Evolutionary conservation across 2,113 vertebrate genomes (phyloP), one percentile per base, ranked within the genome.

Genomic region (Struthidea cinerea): DNA sequence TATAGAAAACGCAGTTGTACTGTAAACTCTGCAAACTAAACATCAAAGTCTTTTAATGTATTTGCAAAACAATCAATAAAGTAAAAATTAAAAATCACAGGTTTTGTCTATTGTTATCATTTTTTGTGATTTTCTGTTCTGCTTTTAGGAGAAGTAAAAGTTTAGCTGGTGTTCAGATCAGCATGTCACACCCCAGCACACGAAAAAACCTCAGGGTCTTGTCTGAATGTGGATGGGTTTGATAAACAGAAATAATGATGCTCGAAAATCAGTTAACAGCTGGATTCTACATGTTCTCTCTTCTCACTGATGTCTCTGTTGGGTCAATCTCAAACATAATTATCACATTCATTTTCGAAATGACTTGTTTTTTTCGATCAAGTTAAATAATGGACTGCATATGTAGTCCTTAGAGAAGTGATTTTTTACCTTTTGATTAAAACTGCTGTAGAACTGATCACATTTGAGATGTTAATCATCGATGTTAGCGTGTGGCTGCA

Each of bases 41-140:
- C 3, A 2, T 84, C 30, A 5, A 68, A 80, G 53, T 95, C 52
- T 32, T 95, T 89, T 44, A 78, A 47, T 92, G 87, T 93, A 94
- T 93, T 87, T 96, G 92, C 94, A 96, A 96, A 94, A 55, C 61
- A 90, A 85, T 96, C 70, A 97, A 86, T 95, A 95, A 95, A 97
- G 57, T 47, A 78, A 93, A 90, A 35, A 32, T 81, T 47, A 30
- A 57, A 92, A 90, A 86, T 77, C 1, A 0, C 8, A n/a, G 3
- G 6, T 70, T 79, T 61, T 60, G 7, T 71, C 17, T 86, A 0
- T 67, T 91, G 4, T 46, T 78, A 47, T n/a, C 6, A 8, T 53
- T 79, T 77, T 64, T 75, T 16, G 1, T 28, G 21, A 9, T 84
- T n/a, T 68, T 75, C 47, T 76, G 3, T 80, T 70, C 50, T 92